phyloP scores from a whole-genome alignment of 2,888 invertebrate genomes.

The Drosophila fulvimacula region DNA sequence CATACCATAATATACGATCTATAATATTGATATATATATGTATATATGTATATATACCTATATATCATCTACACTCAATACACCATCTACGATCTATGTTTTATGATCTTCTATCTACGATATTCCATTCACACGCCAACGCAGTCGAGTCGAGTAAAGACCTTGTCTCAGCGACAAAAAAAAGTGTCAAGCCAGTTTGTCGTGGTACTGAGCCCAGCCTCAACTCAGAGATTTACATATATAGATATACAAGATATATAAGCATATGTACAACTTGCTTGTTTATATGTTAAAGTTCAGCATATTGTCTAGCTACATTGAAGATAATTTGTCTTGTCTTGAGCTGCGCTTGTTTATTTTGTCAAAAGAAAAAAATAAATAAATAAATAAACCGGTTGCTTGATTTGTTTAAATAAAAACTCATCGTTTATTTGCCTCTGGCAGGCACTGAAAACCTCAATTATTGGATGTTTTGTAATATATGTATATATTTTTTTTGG shows the following conservation, averaged over 20 bases:
- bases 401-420: slow-evolving; percentile 66
- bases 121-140: slow-evolving; percentile 46
- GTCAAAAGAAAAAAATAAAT: slow-evolving; percentile 35
- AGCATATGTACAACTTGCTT: slow-evolving; percentile 16
- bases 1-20: too few species aligned
- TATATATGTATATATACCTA: background rate
- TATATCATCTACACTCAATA: background rate
- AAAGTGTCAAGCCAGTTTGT: slow-evolving; percentile 55
- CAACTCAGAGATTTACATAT: slow-evolving; percentile 15
- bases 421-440: slow-evolving; percentile 35
- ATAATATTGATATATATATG: too few species aligned
- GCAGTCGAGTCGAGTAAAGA: slow-evolving; percentile 47
- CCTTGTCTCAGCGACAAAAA: slow-evolving; percentile 50
- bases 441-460: slow-evolving; percentile 31
- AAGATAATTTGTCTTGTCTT: slow-evolving; percentile 28
- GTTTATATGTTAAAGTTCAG: slow-evolving; percentile 74
- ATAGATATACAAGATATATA: slow-evolving; percentile 2
- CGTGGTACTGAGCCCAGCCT: slow-evolving; percentile 28
- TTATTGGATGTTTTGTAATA: slow-evolving; percentile 57
- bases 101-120: slow-evolving; percentile 14
- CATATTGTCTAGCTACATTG: slow-evolving; percentile 33
- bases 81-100: background rate
- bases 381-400: slow-evolving; percentile 72
- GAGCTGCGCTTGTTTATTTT: slow-evolving; percentile 32
- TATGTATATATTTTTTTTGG: too few species aligned